Conservation (phyloP, 2,888 invertebrate genomes). For the Euproctis similis region DNA sequence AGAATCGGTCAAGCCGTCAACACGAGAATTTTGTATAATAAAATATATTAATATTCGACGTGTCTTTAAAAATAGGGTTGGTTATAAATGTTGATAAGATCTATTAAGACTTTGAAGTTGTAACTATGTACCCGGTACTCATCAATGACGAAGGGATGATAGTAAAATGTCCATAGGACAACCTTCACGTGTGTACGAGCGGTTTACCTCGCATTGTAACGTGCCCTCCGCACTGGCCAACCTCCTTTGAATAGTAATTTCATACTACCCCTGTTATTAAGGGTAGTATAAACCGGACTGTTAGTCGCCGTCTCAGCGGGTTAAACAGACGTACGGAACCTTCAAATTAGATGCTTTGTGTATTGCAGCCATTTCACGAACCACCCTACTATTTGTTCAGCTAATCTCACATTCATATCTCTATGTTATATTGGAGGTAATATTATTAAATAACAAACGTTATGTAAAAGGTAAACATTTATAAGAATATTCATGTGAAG, state of each 20-base stretch:
- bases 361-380: conserved; percentile 29
- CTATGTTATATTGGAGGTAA: conserved; percentile 5
- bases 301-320: conserved; percentile 44
- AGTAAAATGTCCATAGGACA: conserved; percentile 43
- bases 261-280: conserved; percentile 57
- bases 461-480: too few species aligned
- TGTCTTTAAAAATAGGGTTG: conserved; percentile 21
- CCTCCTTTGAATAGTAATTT: conserved; percentile 59
- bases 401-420: conserved; percentile 6
- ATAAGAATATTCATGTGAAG: conserved; percentile 12
- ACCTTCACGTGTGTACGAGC: conserved; percentile 52
- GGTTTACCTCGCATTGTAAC: conserved; percentile 54
- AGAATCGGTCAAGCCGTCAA: too few species aligned
- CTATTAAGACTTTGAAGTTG: conserved; percentile 35
- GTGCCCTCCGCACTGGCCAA: conserved; percentile 40
- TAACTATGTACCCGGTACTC: conserved; percentile 35
- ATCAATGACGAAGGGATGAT: conserved; percentile 47
- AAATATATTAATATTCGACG: conserved; percentile 1
- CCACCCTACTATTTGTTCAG: conserved; percentile 18
- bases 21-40: not conserved
- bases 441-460: conserved; percentile 7
- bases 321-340: conserved; percentile 43
- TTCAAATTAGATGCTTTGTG: conserved; percentile 45
- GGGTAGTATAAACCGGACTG: conserved; percentile 51
- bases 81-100: conserved; percentile 23